These are phyloP conservation scores for Ptycholaimellus sp. DNA, from an alignment of 2,888 invertebrate genomes.

Conservation along the genomic window DNA sequence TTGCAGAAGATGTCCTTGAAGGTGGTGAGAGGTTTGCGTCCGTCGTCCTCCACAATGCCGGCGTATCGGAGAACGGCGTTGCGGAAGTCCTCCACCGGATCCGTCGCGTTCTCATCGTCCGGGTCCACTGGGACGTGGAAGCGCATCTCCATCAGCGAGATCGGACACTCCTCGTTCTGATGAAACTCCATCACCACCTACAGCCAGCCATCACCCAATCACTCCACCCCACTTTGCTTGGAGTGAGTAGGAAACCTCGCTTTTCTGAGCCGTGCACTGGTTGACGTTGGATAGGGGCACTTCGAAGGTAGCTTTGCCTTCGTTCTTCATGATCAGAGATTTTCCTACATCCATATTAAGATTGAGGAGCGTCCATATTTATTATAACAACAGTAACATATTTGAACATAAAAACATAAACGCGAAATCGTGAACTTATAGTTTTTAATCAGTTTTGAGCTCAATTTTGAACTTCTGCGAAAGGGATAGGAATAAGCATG, in stretches of 20 bases:
- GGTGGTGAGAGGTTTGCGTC: slow-evolving; percentile 87
- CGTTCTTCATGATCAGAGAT: slow-evolving; percentile 17
- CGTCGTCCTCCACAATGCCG: slow-evolving; percentile 64
- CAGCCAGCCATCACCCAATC: slow-evolving; percentile 3
- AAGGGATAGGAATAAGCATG: neutral
- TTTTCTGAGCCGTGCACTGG: slow-evolving; percentile 79
- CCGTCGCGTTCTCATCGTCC: slow-evolving; percentile 43
- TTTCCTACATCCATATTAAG: too few relatives aligned
- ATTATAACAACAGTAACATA: neutral
- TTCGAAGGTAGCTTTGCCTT: slow-evolving; percentile 48
- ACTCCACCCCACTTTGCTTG: neutral
- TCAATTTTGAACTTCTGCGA: slow-evolving; percentile 2
- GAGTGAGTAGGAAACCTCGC: slow-evolving; percentile 41
- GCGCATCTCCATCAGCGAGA: slow-evolving; percentile 84
- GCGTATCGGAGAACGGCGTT: slow-evolving; percentile 87
- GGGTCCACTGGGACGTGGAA: slow-evolving; percentile 79
- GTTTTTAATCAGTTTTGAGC: slow-evolving; percentile 8
- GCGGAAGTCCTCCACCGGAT: slow-evolving; percentile 88
- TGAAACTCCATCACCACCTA: too few relatives aligned
- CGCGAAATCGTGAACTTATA: neutral
- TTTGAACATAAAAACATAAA: neutral
- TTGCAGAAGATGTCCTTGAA: slow-evolving; percentile 90
- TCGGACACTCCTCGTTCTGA: slow-evolving; percentile 76
- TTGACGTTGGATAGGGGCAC: slow-evolving; percentile 84
- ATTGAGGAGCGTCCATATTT: neutral